Evolutionary conservation across 2,797 vertebrate genomes (phyloP).

Genomic region (Falco naumanni): DNA sequence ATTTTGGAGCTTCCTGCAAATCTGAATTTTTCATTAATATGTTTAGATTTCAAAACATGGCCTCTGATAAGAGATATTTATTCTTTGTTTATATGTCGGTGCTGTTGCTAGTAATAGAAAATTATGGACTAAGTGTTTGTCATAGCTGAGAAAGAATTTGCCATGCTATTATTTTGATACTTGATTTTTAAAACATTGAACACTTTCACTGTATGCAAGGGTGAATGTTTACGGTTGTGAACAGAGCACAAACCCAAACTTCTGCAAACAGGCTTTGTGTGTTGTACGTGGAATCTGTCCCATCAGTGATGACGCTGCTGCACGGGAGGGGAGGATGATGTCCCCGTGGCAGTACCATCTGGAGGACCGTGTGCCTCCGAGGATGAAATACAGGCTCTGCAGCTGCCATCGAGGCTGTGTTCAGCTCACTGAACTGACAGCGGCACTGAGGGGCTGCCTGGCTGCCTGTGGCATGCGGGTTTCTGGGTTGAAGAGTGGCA

Average conservation of each 20-base stretch:
- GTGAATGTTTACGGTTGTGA: background rate
- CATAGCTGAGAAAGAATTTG: background rate
- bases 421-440: background rate
- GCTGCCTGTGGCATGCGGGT: fast-evolving
- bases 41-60: background rate
- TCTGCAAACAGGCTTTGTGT: background rate
- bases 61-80: background rate
- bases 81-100: background rate
- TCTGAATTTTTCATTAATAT: slow-evolving; percentile 20
- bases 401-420: fast-evolving
- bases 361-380: fast-evolving
- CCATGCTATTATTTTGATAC: background rate
- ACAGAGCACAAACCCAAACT: background rate
- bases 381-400: background rate
- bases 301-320: fast-evolving
- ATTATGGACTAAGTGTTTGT: background rate
- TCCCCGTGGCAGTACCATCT: background rate
- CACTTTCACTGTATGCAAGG: fast-evolving
- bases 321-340: fast-evolving
- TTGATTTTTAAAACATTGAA: background rate
- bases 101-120: background rate
- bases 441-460: background rate
- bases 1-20: slow-evolving; percentile 10
- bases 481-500: background rate
- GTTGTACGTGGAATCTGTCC: background rate